phyloP scores from a whole-genome alignment of 2,113 vertebrate genomes.

The Cynocephalus volans region DNA sequence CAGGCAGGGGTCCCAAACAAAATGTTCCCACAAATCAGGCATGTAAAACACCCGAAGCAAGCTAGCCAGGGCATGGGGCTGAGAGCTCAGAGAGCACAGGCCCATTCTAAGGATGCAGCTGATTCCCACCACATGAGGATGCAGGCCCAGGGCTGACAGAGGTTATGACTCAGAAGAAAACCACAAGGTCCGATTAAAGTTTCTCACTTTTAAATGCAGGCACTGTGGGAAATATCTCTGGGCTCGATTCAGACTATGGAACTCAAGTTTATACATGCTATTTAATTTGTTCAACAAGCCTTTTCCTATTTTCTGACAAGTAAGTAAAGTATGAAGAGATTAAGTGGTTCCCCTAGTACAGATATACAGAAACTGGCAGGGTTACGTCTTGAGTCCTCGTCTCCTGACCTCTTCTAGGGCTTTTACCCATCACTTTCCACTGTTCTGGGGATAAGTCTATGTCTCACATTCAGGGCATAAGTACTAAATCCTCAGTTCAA shows the following conservation, averaged over 20 bases:
- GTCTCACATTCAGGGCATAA: neutral
- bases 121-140: fast-evolving
- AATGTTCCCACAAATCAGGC: fast-evolving
- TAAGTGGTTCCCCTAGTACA: neutral
- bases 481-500: neutral
- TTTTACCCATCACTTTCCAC: neutral
- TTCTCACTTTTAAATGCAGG: neutral
- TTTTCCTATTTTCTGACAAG: neutral
- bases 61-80: fast-evolving
- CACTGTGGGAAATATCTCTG: neutral
- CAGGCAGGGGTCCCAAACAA: neutral
- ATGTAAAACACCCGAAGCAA: neutral
- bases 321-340: neutral
- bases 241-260: neutral
- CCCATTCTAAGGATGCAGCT: fast-evolving
- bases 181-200: neutral
- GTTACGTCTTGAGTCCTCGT: neutral
- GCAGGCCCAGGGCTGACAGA: neutral
- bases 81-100: fast-evolving
- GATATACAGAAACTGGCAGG: neutral
- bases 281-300: neutral
- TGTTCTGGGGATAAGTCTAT: neutral
- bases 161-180: neutral
- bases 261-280: neutral
- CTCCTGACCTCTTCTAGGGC: neutral